Percentiles rank a stretch among this genome's conserved stretches.
These are phyloP conservation scores for Palythoa grandiflora DNA, from an alignment of 92 coral and sea anemone genomes.

Conservation along the genomic window DNA sequence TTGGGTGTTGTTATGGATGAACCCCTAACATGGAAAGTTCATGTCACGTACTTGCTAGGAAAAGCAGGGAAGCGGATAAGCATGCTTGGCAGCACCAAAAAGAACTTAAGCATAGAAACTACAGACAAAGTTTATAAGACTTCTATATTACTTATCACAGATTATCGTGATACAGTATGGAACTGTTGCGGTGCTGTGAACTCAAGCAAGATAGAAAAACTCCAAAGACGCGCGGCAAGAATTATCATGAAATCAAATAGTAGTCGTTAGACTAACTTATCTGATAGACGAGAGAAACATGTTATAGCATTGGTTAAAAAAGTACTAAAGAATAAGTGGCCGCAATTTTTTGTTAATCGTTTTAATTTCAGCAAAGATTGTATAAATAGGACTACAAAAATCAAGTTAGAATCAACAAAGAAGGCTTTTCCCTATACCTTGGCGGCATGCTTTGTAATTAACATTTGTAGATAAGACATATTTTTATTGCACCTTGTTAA, in stretches of 20 bases:
- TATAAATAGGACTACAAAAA: background rate
- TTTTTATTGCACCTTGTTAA: background rate
- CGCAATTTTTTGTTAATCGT: background rate
- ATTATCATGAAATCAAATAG: slow-evolving; percentile 2
- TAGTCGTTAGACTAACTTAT: background rate
- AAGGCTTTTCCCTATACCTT: background rate
- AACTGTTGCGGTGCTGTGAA: background rate
- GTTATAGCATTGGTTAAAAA: slow-evolving; percentile 1
- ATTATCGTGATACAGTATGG: background rate
- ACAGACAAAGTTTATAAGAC: background rate
- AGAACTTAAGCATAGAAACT: background rate
- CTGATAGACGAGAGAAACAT: background rate
- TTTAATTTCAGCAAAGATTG: background rate
- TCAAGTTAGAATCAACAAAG: background rate
- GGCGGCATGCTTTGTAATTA: background rate
- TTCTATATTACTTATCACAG: background rate
- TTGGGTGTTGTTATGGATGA: background rate
- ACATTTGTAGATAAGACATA: background rate
- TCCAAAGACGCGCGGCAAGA: background rate
- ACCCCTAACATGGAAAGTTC: background rate
- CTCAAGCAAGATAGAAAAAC: background rate
- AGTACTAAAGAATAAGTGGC: background rate
- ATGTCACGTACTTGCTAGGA: background rate
- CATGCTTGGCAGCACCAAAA: background rate
- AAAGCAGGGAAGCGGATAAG: background rate